Evolutionary conservation across 2,888 invertebrate genomes (phyloP).

Genomic region (Aradus depressus): DNA sequence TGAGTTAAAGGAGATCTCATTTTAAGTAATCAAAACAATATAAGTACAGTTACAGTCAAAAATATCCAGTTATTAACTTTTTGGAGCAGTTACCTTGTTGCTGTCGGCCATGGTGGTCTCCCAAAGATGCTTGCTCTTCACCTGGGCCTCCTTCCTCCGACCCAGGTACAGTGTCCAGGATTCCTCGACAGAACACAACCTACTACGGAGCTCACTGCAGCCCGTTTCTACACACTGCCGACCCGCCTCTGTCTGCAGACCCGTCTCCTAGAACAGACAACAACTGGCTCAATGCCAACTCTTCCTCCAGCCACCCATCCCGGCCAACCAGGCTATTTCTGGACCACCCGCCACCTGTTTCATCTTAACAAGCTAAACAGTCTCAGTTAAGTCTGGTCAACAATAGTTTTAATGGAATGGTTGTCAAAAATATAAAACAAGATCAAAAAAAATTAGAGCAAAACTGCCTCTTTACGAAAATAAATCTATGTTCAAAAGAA

Average conservation of each 20-base stretch:
- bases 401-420: no score
- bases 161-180: slow-evolving; percentile 59
- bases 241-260: slow-evolving; percentile 22
- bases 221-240: slow-evolving; percentile 48
- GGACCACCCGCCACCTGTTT: not conserved
- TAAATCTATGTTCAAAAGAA: no score
- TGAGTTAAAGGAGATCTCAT: no score
- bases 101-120: slow-evolving; percentile 48
- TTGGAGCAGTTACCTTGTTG: slow-evolving; percentile 44
- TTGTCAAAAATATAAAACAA: no score
- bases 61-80: no score
- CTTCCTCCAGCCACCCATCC: not conserved
- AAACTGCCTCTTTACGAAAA: no score
- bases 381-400: no score
- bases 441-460: no score
- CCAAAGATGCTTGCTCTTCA: slow-evolving; percentile 40
- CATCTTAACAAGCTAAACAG: not conserved
- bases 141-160: slow-evolving; percentile 36
- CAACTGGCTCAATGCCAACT: not conserved
- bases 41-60: no score
- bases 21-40: no score
- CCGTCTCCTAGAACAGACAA: slow-evolving; percentile 12
- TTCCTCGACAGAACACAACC: slow-evolving; percentile 52
- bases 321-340: not conserved
- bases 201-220: slow-evolving; percentile 52